Percentiles rank a stretch among this genome's conserved stretches.
Conservation (phyloP, 2,888 invertebrate species). For the Pterostichus niger region DNA sequence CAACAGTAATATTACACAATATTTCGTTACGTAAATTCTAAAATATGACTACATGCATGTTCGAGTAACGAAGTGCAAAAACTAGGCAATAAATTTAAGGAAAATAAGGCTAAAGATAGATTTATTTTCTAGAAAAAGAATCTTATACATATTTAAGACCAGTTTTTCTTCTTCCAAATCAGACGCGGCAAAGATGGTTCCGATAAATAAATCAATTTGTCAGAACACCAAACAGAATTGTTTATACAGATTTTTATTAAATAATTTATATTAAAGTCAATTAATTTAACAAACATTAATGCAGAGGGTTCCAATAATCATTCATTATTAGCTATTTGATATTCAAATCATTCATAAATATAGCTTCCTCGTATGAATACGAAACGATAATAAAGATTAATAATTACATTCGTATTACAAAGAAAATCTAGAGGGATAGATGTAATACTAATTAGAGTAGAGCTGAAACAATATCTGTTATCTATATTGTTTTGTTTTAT, state of each 20-base stretch:
- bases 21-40: conserved; percentile 2
- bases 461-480: background rate
- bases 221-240: background rate
- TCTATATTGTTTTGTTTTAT: background rate
- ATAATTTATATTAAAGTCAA: background rate
- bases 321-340: background rate
- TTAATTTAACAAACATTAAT: background rate
- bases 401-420: background rate
- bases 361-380: too few relatives aligned
- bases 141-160: conserved; percentile 36
- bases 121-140: conserved; percentile 31
- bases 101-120: conserved; percentile 32
- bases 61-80: background rate
- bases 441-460: background rate
- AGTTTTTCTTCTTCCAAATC: conserved; percentile 31
- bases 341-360: too few relatives aligned
- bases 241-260: conserved; percentile 12
- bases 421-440: background rate
- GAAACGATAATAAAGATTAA: too few relatives aligned
- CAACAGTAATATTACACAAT: background rate
- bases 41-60: conserved; percentile 14
- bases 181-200: conserved; percentile 10
- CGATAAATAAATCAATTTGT: conserved; percentile 21
- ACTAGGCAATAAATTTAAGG: conserved; percentile 42
- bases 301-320: background rate